phyloP scores from a whole-genome alignment of 2,113 vertebrate genomes.

The Coptodon bakossiorum region DNA sequence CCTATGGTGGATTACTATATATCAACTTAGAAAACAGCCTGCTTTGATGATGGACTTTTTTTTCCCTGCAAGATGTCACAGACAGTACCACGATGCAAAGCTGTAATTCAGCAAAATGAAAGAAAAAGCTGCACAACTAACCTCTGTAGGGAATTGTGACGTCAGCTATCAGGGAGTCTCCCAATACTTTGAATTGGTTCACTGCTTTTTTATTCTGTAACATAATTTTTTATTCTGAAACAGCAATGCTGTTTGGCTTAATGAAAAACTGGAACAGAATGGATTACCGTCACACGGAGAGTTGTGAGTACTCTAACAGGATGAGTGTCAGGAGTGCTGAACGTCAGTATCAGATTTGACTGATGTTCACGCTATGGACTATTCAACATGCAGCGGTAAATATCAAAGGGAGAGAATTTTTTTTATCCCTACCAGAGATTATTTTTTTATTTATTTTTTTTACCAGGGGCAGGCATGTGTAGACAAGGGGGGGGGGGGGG shows the following conservation, averaged over 20 bases:
- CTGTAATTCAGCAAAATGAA: background rate
- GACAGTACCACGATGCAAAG: background rate
- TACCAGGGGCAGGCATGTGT: background rate
- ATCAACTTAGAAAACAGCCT: background rate
- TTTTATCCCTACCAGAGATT: background rate
- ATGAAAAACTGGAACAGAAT: background rate
- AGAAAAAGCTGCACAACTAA: background rate
- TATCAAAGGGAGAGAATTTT: rapidly evolving
- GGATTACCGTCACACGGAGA: background rate
- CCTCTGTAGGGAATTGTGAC: background rate
- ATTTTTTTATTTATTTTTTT: background rate
- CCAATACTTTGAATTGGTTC: background rate
- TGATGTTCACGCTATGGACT: background rate
- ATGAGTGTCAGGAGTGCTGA: background rate
- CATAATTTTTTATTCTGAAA: background rate
- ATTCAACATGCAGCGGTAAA: background rate
- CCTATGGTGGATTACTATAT: background rate
- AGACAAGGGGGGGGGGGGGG: background rate
- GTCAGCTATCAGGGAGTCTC: background rate
- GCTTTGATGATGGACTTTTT: background rate
- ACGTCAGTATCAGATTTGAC: background rate
- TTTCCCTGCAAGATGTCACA: background rate
- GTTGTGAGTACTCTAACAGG: background rate
- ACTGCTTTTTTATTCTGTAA: background rate
- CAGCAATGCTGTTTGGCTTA: background rate